These are phyloP conservation scores for Margarornis squamiger DNA, from an alignment of 2,797 vertebrate genomes.

Conservation along the genomic window DNA sequence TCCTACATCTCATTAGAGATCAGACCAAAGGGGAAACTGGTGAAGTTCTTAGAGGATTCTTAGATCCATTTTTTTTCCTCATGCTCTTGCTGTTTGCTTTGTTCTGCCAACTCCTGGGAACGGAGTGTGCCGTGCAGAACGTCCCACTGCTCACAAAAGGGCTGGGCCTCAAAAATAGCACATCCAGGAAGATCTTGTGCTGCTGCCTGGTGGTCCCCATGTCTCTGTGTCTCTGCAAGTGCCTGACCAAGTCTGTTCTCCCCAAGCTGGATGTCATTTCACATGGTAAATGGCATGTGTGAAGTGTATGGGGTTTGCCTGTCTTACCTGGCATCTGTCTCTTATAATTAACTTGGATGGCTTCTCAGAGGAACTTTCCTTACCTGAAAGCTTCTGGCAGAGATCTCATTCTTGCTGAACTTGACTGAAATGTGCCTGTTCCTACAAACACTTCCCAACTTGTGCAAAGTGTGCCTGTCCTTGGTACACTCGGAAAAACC, in stretches of 20 bases:
- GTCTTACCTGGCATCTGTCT: neutral
- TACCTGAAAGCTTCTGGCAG: neutral
- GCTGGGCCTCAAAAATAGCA: neutral
- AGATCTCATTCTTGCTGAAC: neutral
- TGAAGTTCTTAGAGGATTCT: neutral
- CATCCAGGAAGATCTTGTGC: neutral
- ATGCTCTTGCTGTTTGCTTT: neutral
- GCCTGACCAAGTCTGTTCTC: neutral
- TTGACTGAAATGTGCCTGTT: neutral
- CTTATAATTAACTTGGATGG: neutral
- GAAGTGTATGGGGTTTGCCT: neutral
- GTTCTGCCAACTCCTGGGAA: conserved; percentile 26
- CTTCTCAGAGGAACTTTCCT: neutral
- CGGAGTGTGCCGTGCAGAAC: neutral
- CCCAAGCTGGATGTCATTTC: neutral
- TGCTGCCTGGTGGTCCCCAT: neutral
- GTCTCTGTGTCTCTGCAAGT: neutral
- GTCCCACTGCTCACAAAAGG: neutral
- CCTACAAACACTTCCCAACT: neutral
- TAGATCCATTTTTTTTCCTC: neutral
- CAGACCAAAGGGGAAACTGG: neutral
- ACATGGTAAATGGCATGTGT: accelerated
- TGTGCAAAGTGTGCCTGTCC: neutral
- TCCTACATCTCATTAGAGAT: neutral
- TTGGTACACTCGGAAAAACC: neutral